A percentile compares a stretch with the other conserved stretches of the same genome.
Conservation (phyloP, 2,113 vertebrate genomes). For the Oophaga pumilio region DNA sequence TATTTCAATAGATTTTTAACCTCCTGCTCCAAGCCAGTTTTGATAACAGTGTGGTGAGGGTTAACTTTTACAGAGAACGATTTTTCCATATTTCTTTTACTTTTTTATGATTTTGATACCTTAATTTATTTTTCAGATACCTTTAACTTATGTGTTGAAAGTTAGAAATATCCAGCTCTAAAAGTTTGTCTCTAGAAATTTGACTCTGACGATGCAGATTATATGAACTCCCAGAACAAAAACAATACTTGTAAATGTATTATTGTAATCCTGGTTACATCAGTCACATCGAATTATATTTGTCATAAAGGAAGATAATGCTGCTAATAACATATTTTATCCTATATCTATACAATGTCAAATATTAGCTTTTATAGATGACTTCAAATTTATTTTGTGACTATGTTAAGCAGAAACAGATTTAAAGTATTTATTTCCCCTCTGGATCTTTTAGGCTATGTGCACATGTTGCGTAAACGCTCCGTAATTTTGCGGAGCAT, state of each 20-base stretch:
- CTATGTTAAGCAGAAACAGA: background rate
- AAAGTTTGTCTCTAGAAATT: no score
- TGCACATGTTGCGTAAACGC: no score
- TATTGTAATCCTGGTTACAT: background rate
- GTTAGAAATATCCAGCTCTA: background rate
- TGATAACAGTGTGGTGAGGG: no score
- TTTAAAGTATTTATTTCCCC: background rate
- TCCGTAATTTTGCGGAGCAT: no score
- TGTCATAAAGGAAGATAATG: background rate
- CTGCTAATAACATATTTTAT: background rate
- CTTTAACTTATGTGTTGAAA: background rate
- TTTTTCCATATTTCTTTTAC: background rate
- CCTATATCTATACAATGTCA: background rate
- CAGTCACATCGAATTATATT: background rate
- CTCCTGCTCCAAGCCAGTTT: no score
- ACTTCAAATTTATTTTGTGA: background rate
- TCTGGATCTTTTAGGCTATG: background rate
- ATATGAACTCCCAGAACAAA: background rate
- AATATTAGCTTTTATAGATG: background rate
- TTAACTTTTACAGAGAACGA: no score
- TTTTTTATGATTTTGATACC: background rate
- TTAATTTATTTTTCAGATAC: background rate
- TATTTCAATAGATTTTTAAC: no score
- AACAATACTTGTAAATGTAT: background rate
- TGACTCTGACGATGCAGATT: no score